A percentile compares a stretch with the other conserved stretches of the same genome.
Conservation (phyloP, 2,797 vertebrate genomes). For the Spinibarbus caldwelli region DNA sequence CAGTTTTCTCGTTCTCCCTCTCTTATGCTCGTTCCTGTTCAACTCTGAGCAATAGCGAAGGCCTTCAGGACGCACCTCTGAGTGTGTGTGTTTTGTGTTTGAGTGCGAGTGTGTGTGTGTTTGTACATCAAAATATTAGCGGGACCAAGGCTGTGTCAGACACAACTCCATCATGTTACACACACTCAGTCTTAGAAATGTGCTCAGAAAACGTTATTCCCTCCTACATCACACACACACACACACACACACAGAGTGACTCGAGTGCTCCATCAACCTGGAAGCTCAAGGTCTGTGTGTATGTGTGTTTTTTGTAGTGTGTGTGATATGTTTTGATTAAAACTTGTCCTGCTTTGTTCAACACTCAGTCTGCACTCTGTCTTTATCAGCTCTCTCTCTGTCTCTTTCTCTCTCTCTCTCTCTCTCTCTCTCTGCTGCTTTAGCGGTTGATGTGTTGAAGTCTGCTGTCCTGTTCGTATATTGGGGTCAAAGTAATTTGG, state of each 20-base stretch:
- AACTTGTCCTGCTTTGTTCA: constrained; percentile 74
- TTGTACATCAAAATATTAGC: neutral
- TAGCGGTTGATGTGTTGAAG: constrained; percentile 46
- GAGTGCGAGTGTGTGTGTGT: constrained; percentile 9
- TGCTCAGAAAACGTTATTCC: constrained; percentile 17
- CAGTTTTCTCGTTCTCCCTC: neutral
- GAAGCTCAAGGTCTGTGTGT: constrained; percentile 76
- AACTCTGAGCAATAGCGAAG: constrained; percentile 6
- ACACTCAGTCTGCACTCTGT: constrained; percentile 51
- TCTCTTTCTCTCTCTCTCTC: constrained; percentile 19
- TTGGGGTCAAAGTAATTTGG: constrained; percentile 55
- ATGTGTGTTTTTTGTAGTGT: constrained; percentile 41
- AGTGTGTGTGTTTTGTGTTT: constrained; percentile 30
- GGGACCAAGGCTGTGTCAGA: constrained; percentile 19
- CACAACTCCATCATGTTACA: constrained; percentile 28
- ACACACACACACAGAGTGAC: constrained; percentile 33
- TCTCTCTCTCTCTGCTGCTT: constrained; percentile 14
- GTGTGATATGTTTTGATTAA: constrained; percentile 76
- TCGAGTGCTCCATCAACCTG: constrained; percentile 73
- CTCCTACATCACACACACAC: neutral
- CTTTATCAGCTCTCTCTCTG: constrained; percentile 34
- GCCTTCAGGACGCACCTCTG: constrained; percentile 14
- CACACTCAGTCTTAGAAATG: constrained; percentile 14
- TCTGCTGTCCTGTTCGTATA: constrained; percentile 51
- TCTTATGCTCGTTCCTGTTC: neutral